Percentiles rank a stretch among this genome's conserved stretches.
phyloP scores from a whole-genome alignment of 2,113 vertebrate genomes.

The Aegotheles bennettii region DNA sequence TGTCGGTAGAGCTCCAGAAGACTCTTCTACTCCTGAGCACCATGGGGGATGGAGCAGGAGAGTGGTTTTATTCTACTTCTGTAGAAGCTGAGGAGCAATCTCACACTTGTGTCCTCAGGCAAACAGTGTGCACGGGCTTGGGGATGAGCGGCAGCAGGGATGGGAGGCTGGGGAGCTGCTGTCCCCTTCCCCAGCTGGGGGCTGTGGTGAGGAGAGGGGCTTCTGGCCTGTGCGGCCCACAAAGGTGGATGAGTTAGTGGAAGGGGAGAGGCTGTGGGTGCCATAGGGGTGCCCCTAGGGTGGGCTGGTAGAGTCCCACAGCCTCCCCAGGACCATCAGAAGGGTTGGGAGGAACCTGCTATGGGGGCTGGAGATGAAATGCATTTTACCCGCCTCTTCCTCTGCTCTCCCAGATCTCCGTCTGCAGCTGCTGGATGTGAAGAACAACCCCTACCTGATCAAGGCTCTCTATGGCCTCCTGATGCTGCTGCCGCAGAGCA shows the following conservation, averaged over 20 bases:
- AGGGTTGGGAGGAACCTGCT: not conserved
- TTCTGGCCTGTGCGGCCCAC: not conserved
- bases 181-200: not conserved
- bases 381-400: not conserved
- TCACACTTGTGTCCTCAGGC: fast-evolving
- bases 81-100: not conserved
- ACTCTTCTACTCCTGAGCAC: not conserved
- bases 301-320: not conserved
- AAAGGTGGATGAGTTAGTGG: not conserved
- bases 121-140: fast-evolving
- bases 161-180: not conserved
- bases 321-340: not conserved
- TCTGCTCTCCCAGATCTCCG: slow-evolving; percentile 79
- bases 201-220: not conserved
- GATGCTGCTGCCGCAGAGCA: slow-evolving; percentile 97
- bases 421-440: slow-evolving; percentile 93
- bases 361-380: not conserved
- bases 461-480: slow-evolving; percentile 94
- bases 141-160: not conserved
- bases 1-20: not conserved
- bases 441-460: slow-evolving; percentile 95
- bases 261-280: not conserved
- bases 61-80: not conserved
- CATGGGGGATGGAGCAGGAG: fast-evolving
- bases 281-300: not conserved